Evolutionary conservation across 1,140 invertebrate species (phyloP).

Genomic region (Drosophila repletoides): DNA sequence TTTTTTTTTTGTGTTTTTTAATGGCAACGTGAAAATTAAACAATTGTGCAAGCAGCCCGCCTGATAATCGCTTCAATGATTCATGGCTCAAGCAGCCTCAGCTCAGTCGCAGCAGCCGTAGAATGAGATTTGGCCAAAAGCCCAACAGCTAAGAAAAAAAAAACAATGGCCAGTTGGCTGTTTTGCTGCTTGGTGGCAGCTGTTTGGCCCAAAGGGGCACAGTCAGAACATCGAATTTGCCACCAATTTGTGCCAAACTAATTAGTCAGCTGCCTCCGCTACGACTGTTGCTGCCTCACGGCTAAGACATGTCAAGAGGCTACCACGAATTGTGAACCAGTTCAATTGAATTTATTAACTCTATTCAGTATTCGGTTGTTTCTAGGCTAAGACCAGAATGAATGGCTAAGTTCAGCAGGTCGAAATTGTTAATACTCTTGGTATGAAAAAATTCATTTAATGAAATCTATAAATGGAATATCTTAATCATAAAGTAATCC

Average conservation of each 20-base stretch:
- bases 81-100: slow-evolving; percentile 42
- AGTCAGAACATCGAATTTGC: slow-evolving; percentile 14
- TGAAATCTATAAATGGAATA: too few relatives aligned
- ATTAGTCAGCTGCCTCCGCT: slow-evolving; percentile 30
- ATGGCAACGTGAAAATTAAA: slow-evolving; percentile 76
- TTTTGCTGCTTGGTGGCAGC: too few relatives aligned
- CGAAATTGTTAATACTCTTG: too few relatives aligned
- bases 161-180: slow-evolving; percentile 29
- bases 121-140: slow-evolving; percentile 23
- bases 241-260: slow-evolving; percentile 43
- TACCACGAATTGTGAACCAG: slow-evolving; percentile 34
- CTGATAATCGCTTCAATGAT: slow-evolving; percentile 68
- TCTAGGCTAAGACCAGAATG: slow-evolving; percentile 3
- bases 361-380: too few relatives aligned
- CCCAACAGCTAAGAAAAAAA: neutral
- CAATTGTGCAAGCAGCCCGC: slow-evolving; percentile 68
- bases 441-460: too few relatives aligned
- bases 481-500: too few relatives aligned
- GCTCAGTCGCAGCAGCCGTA: too few relatives aligned
- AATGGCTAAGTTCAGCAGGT: neutral
- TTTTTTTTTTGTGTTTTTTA: too few relatives aligned
- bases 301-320: slow-evolving; percentile 32
- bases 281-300: neutral
- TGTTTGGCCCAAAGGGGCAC: slow-evolving; percentile 5
- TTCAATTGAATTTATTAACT: too few relatives aligned